Evolutionary conservation across 2,888 invertebrate species (phyloP).

Genomic region (Apodemia zela): DNA sequence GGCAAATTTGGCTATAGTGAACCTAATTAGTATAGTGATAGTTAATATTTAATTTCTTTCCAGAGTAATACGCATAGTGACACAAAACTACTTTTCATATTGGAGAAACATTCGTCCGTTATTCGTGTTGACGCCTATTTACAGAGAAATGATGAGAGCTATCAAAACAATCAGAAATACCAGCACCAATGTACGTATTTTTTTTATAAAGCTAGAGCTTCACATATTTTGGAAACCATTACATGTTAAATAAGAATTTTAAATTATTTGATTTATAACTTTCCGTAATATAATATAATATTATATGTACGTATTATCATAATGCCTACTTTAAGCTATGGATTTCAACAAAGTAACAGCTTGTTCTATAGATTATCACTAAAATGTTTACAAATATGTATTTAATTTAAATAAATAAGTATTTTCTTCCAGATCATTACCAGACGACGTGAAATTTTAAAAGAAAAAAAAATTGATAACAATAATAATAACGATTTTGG

Average conservation of each 20-base stretch:
- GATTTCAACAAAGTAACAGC: no score
- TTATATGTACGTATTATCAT: no score
- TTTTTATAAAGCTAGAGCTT: no score
- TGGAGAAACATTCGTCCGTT: slow-evolving; percentile 41
- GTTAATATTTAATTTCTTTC: slow-evolving; percentile 18
- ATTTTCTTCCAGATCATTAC: slow-evolving; percentile 35
- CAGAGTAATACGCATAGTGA: slow-evolving; percentile 39
- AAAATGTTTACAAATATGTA: no score
- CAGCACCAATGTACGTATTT: slow-evolving; percentile 34
- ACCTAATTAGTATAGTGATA: no score
- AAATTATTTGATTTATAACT: no score
- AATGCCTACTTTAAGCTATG: no score
- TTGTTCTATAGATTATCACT: no score
- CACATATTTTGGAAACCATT: no score
- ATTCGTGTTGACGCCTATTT: slow-evolving; percentile 37
- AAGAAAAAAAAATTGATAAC: slow-evolving; percentile 33
- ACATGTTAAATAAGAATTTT: no score
- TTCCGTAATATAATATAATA: no score
- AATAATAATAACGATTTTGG: slow-evolving; percentile 36
- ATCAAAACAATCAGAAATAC: slow-evolving; percentile 36
- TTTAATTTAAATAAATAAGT: neutral
- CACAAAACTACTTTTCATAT: slow-evolving; percentile 41
- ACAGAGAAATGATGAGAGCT: slow-evolving; percentile 38
- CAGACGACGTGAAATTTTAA: slow-evolving; percentile 34
- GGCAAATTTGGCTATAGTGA: no score